Percentiles rank a stretch among this genome's conserved stretches.
These are phyloP conservation scores for Melanerpes aurifrons DNA, from an alignment of 2,113 vertebrate genomes.

Conservation along the genomic window DNA sequence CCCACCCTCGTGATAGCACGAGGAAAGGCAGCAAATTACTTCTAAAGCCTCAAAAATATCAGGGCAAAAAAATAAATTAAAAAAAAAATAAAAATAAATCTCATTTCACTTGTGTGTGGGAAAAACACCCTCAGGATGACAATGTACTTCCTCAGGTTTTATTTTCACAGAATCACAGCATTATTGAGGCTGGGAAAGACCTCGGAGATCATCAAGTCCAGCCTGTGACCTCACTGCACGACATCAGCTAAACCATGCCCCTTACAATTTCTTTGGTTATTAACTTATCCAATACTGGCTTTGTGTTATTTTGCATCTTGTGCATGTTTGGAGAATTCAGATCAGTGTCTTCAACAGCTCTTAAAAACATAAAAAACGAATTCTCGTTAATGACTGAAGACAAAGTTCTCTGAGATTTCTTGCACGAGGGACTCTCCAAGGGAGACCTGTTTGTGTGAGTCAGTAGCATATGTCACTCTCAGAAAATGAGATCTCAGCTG, in stretches of 20 bases:
- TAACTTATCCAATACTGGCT: not conserved
- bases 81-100: not conserved
- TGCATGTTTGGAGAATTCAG: slow-evolving; percentile 17
- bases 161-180: not conserved
- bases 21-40: not conserved
- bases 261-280: not conserved
- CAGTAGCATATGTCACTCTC: slow-evolving; percentile 53
- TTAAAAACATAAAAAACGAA: not conserved
- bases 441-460: slow-evolving; percentile 44
- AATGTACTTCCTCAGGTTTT: not conserved
- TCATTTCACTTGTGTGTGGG: not conserved
- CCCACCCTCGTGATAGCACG: not conserved
- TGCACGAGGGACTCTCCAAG: slow-evolving; percentile 3
- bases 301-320: not conserved
- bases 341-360: slow-evolving; percentile 1
- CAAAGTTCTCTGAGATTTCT: not conserved
- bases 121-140: not conserved
- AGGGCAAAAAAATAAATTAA: not conserved
- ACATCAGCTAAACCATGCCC: no score
- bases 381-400: slow-evolving; percentile 13
- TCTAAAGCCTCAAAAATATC: not conserved
- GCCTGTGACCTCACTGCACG: no score
- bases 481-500: not conserved
- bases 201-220: no score
- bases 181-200: no score